Evolutionary conservation across 2,888 invertebrate species (phyloP).

Genomic region (Drosophila borealis): DNA sequence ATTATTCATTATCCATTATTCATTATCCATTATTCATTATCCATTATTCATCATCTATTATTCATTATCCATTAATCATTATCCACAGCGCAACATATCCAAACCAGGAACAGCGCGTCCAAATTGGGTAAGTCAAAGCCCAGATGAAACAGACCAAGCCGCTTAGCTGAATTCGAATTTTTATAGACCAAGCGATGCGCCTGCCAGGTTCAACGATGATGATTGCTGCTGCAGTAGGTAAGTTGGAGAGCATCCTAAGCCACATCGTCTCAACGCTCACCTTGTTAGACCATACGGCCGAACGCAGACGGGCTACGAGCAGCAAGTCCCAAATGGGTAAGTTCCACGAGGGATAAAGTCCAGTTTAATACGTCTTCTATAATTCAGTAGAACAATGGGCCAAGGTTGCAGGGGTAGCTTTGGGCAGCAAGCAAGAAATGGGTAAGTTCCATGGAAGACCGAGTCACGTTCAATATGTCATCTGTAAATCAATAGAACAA

Average conservation of each 20-base stretch:
- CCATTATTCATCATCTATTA: too few species aligned
- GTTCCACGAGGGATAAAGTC: too few species aligned
- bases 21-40: too few species aligned
- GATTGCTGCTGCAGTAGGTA: not conserved
- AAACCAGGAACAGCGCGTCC: not conserved
- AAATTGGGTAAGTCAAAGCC: not conserved
- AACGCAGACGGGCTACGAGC: too few species aligned
- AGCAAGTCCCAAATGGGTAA: too few species aligned
- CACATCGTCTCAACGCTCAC: not conserved
- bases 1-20: too few species aligned
- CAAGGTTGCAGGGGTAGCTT: not conserved
- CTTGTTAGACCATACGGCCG: not conserved
- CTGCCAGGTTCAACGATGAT: too few species aligned
- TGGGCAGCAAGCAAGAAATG: not conserved
- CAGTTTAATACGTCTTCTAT: too few species aligned
- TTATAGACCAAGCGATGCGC: not conserved
- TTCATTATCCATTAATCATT: too few species aligned
- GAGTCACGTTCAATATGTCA: not conserved
- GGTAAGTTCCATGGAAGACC: not conserved
- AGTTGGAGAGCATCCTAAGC: not conserved
- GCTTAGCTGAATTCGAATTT: not conserved
- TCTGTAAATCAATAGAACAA: too few species aligned
- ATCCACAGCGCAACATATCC: not conserved
- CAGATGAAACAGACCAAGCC: not conserved
- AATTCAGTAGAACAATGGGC: too few species aligned